phyloP scores from a whole-genome alignment of 1,140 invertebrate species.

The Papilio polytes region DNA sequence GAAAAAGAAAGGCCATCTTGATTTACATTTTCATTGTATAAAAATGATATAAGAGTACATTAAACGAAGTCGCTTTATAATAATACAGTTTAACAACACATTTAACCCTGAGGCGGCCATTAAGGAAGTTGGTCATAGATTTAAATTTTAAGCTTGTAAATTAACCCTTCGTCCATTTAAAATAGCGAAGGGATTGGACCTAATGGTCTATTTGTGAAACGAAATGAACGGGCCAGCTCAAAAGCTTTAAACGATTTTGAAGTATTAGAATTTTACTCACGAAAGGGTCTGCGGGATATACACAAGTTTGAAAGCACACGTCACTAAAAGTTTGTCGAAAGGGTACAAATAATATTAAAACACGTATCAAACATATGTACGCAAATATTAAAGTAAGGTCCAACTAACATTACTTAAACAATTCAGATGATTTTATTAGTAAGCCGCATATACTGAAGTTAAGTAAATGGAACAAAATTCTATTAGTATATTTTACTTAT shows the following conservation, averaged over 20 bases:
- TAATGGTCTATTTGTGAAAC: conserved; percentile 83
- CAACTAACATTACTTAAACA: neutral
- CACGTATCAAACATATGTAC: conserved; percentile 27
- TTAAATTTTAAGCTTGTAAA: conserved; percentile 84
- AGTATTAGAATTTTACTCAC: conserved; percentile 74
- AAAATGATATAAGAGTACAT: conserved; percentile 48
- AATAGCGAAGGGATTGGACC: conserved; percentile 82
- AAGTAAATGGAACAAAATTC: too few species aligned
- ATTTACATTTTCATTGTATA: conserved; percentile 13
- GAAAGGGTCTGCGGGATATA: conserved; percentile 35
- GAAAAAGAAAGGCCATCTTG: neutral
- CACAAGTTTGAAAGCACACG: conserved; percentile 36
- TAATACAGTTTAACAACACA: conserved; percentile 78
- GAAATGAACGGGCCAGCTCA: conserved; percentile 78
- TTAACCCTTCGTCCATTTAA: conserved; percentile 83
- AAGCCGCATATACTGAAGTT: neutral
- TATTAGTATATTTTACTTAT: too few species aligned
- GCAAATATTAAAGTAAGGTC: conserved; percentile 1
- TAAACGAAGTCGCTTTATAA: conserved; percentile 67
- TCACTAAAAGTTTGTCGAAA: conserved; percentile 34
- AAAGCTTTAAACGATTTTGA: conserved; percentile 80
- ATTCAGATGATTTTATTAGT: neutral
- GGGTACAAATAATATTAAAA: conserved; percentile 36
- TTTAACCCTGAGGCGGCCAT: conserved; percentile 77
- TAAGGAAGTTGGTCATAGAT: conserved; percentile 81